Conservation (phyloP, 2,113 vertebrate species). For the Acinonyx jubatus region DNA sequence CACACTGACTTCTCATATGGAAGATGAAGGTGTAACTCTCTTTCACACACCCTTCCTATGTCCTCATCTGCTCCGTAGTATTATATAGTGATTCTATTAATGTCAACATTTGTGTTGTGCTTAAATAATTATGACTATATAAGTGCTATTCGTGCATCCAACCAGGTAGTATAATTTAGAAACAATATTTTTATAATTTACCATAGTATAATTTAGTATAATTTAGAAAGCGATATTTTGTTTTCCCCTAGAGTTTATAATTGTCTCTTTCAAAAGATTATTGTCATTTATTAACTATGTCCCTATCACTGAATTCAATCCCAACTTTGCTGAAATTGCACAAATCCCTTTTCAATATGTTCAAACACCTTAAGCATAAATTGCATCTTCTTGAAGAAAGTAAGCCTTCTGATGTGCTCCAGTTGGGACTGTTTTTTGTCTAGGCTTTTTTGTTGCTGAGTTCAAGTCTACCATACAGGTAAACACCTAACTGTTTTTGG, state of each 20-base stretch:
- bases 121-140: slow-evolving; percentile 23
- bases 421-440: not conserved
- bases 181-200: not conserved
- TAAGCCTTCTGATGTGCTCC: not conserved
- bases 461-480: not conserved
- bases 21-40: not conserved
- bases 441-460: not conserved
- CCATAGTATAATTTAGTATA: not conserved
- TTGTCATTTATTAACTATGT: slow-evolving; percentile 1
- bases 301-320: not conserved
- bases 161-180: not conserved
- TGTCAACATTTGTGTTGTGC: not conserved
- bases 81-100: slow-evolving; percentile 5
- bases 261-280: not conserved
- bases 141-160: not conserved
- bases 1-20: not conserved
- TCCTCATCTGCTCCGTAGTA: not conserved
- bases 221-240: not conserved
- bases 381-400: not conserved
- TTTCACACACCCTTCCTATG: not conserved
- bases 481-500: not conserved
- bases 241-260: not conserved
- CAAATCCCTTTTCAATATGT: not conserved
- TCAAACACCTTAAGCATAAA: not conserved
- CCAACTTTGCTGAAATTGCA: not conserved